A percentile compares a stretch with the other conserved stretches of the same genome.
These are phyloP conservation scores for Platichthys flesus DNA, from an alignment of 2,113 vertebrate genomes.

Conservation along the genomic window DNA sequence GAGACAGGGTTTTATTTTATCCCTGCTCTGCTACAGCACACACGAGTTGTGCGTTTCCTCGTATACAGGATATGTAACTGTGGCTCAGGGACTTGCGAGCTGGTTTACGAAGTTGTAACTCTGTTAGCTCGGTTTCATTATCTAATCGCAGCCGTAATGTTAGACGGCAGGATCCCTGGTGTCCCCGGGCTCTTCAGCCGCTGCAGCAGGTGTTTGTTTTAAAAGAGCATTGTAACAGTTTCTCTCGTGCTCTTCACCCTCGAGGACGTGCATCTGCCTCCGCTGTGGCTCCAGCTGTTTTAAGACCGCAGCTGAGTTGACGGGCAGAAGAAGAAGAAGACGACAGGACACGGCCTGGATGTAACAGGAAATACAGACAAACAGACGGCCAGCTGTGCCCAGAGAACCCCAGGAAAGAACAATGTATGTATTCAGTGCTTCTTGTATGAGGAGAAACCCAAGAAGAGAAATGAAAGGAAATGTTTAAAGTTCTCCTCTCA, in stretches of 20 bases:
- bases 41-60: background rate
- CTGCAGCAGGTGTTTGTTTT: conserved; percentile 74
- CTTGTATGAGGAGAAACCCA: conserved; percentile 12
- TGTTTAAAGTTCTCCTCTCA: conserved; percentile 27
- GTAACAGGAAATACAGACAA: conserved; percentile 5
- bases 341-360: conserved; percentile 2
- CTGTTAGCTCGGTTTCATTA: conserved; percentile 30
- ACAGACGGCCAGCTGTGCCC: conserved; percentile 17
- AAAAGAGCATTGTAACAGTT: conserved; percentile 60
- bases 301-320: conserved; percentile 41
- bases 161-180: conserved; percentile 20
- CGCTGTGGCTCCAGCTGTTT: conserved; percentile 62
- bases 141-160: conserved; percentile 16
- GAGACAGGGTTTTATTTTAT: background rate
- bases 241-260: conserved; percentile 48
- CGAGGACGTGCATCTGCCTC: conserved; percentile 48
- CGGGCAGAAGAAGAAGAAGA: conserved; percentile 26
- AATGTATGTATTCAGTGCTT: conserved; percentile 6
- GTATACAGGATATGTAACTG: background rate
- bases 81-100: background rate
- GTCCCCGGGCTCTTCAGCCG: conserved; percentile 19
- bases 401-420: background rate
- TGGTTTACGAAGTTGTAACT: background rate
- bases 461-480: conserved; percentile 25
- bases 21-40: background rate